Evolutionary conservation across 2,888 invertebrate species (phyloP).

Genomic region (Temnothorax unifasciatus): DNA sequence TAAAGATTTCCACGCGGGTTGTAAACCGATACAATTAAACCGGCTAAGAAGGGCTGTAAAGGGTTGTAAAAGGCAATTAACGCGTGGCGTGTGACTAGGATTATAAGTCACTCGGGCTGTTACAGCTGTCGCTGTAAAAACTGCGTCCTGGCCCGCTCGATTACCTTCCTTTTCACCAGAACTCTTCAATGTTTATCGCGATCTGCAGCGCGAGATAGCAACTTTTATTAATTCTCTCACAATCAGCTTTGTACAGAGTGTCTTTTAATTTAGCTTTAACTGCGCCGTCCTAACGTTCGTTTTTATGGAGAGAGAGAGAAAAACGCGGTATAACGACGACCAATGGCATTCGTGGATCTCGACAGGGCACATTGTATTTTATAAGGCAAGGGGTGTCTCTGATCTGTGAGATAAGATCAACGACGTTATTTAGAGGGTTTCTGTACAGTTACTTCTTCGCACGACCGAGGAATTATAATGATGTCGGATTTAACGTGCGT

Average conservation of each 20-base stretch:
- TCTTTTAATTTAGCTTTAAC: slow-evolving; percentile 31
- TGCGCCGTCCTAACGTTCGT: not conserved
- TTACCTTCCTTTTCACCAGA: slow-evolving; percentile 9
- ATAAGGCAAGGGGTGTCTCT: slow-evolving; percentile 66
- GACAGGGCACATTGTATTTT: slow-evolving; percentile 48
- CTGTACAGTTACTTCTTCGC: slow-evolving; percentile 81
- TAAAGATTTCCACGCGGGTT: slow-evolving; percentile 77
- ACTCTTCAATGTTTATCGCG: slow-evolving; percentile 38
- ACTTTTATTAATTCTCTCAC: slow-evolving; percentile 41
- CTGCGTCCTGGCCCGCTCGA: slow-evolving; percentile 30
- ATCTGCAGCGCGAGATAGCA: slow-evolving; percentile 31
- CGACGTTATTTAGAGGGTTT: slow-evolving; percentile 78
- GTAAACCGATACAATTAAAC: slow-evolving; percentile 83
- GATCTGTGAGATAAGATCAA: slow-evolving; percentile 70
- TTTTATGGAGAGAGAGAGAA: slow-evolving; percentile 2
- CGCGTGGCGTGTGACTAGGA: slow-evolving; percentile 79
- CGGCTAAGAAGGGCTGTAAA: slow-evolving; percentile 60
- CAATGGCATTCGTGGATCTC: slow-evolving; percentile 38
- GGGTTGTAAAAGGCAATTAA: slow-evolving; percentile 82
- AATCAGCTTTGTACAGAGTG: slow-evolving; percentile 6
- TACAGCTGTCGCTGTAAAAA: slow-evolving; percentile 64
- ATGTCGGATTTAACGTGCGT: slow-evolving; percentile 69
- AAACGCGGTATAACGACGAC: not conserved
- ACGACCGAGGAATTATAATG: slow-evolving; percentile 82
- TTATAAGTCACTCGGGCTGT: slow-evolving; percentile 77